Conservation (phyloP, 1,140 invertebrate genomes). For the Platyscapa corneri region DNA sequence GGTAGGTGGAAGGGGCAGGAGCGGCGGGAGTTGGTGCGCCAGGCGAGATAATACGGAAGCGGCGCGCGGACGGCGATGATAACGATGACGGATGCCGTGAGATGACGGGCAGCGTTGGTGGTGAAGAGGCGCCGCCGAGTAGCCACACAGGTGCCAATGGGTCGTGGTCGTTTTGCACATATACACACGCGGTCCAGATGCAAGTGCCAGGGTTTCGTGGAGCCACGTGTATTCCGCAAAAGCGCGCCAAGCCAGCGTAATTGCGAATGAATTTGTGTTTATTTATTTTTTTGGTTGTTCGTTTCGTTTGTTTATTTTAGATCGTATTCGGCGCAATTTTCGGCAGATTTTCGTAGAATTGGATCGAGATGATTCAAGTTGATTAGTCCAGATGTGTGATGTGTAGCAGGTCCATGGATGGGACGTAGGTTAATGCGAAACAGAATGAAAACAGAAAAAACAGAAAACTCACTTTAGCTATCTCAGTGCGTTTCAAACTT, state of each 20-base stretch:
- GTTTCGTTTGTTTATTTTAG: background rate
- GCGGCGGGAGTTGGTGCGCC: conserved; percentile 53
- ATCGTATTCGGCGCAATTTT: background rate
- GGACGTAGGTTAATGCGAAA: conserved; percentile 50
- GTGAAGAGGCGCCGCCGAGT: conserved; percentile 27
- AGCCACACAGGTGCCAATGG: conserved; percentile 43
- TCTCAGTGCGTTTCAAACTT: conserved; percentile 12
- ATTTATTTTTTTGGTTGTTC: background rate
- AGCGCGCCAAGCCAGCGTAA: conserved; percentile 18
- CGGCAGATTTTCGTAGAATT: background rate
- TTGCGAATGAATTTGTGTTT: background rate
- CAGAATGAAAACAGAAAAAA: conserved; percentile 46
- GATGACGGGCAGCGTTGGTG: conserved; percentile 11
- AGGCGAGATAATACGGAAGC: conserved; percentile 56
- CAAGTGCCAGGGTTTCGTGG: background rate
- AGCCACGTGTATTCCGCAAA: conserved; percentile 22
- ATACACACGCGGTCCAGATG: conserved; percentile 29
- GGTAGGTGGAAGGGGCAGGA: conserved; percentile 37
- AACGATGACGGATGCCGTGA: conserved; percentile 57
- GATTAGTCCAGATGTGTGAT: conserved; percentile 24
- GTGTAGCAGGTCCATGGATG: conserved; percentile 49
- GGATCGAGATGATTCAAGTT: background rate
- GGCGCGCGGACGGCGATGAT: conserved; percentile 57
- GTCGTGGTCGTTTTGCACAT: conserved; percentile 39
- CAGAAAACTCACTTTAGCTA: conserved; percentile 54